Conservation (phyloP, 1,140 invertebrate genomes). For the Homalodisca vitripennis region DNA sequence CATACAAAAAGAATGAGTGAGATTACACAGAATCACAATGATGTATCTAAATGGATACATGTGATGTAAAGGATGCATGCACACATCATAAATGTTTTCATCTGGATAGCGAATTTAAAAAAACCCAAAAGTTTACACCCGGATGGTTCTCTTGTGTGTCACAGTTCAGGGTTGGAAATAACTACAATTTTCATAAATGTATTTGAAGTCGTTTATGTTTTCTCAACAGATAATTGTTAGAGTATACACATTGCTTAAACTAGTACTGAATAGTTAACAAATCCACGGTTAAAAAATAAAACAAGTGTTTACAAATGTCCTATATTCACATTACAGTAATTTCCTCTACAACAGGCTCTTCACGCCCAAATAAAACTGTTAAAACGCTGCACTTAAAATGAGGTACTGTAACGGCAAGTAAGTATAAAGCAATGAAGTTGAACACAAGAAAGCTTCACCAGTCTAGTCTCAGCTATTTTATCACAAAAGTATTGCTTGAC, state of each 20-base stretch:
- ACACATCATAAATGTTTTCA: no score
- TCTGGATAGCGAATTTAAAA: no score
- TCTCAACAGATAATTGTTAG: slow-evolving; percentile 12
- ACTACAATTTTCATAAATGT: no score
- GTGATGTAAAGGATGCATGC: no score
- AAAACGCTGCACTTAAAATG: slow-evolving; percentile 1
- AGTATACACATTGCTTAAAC: slow-evolving; percentile 17
- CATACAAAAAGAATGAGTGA: no score
- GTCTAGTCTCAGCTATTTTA: slow-evolving; percentile 15
- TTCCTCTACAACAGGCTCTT: neutral
- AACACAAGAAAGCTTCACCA: slow-evolving; percentile 12
- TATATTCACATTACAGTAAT: neutral
- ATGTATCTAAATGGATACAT: no score
- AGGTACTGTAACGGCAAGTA: neutral
- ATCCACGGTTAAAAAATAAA: slow-evolving; percentile 1
- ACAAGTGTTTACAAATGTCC: slow-evolving; percentile 9
- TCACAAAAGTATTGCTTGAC: slow-evolving; percentile 11
- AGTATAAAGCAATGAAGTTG: neutral
- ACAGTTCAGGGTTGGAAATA: no score
- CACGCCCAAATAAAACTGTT: neutral
- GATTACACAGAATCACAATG: no score
- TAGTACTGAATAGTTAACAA: slow-evolving; percentile 8
- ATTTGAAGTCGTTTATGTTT: neutral
- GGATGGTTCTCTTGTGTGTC: no score
- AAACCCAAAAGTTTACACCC: no score